Conservation (phyloP, 2,888 invertebrate species). For the Protonemura montana region DNA sequence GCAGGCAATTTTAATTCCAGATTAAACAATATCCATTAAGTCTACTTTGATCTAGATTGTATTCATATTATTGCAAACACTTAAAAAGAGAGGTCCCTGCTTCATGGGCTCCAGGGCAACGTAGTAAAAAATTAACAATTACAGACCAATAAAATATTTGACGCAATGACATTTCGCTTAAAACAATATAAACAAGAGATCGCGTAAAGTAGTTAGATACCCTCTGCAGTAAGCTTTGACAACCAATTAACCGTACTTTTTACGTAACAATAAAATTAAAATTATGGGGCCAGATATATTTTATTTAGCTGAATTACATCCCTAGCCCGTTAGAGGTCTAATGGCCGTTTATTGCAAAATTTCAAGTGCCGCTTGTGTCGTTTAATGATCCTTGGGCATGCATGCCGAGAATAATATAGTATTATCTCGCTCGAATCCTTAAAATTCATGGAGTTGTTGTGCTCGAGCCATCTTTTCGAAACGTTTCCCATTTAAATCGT, state of each 20-base stretch:
- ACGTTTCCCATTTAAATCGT: neutral
- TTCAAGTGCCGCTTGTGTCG: constrained; percentile 12
- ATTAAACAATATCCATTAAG: neutral
- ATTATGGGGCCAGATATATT: constrained; percentile 5
- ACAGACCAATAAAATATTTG: neutral
- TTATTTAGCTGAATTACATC: constrained; percentile 7
- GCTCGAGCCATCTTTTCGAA: neutral
- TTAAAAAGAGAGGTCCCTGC: neutral
- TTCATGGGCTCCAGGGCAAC: neutral
- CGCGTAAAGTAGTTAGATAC: neutral
- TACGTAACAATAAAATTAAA: constrained; percentile 1
- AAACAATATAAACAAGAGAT: constrained; percentile 4
- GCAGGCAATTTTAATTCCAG: neutral
- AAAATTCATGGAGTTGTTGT: constrained; percentile 12
- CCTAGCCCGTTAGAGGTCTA: neutral
- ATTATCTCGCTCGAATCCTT: neutral
- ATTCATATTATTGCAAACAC: constrained; percentile 7
- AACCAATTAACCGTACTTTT: neutral
- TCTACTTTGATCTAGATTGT: constrained; percentile 3
- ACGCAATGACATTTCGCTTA: constrained; percentile 7
- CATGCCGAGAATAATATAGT: neutral
- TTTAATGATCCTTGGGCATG: constrained; percentile 3
- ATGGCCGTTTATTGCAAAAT: constrained; percentile 12
- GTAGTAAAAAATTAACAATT: neutral
- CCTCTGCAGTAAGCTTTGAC: constrained; percentile 3